These are phyloP conservation scores for Escarpia spicata DNA, from an alignment of 2,888 invertebrate genomes.

Conservation along the genomic window DNA sequence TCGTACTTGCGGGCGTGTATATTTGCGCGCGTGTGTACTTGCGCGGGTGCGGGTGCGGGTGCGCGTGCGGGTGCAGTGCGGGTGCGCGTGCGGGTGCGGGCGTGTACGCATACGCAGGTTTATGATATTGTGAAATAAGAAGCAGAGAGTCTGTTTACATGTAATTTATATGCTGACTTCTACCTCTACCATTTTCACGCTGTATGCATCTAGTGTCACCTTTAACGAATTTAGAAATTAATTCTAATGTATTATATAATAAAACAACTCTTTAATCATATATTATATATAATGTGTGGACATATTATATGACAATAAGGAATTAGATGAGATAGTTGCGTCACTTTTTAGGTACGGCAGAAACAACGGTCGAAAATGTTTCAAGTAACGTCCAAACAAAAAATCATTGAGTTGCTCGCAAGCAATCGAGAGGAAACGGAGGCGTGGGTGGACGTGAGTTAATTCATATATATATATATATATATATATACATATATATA, in stretches of 20 bases:
- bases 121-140: too few relatives aligned
- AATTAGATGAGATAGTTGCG: background rate
- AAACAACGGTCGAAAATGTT: background rate
- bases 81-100: too few relatives aligned
- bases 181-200: too few relatives aligned
- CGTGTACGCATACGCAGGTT: too few relatives aligned
- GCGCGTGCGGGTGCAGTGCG: background rate
- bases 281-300: too few relatives aligned
- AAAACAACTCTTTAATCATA: too few relatives aligned
- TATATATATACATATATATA: too few relatives aligned
- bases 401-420: background rate
- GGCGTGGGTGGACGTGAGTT: background rate
- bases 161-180: too few relatives aligned
- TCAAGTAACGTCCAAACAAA: background rate
- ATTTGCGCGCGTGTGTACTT: background rate
- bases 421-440: background rate
- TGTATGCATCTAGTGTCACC: too few relatives aligned
- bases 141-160: too few relatives aligned
- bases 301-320: background rate
- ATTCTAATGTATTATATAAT: too few relatives aligned
- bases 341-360: background rate
- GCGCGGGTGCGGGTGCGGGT: background rate
- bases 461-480: background rate
- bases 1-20: background rate
- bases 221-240: too few relatives aligned